Evolutionary conservation across 1,140 invertebrate species (phyloP).

Genomic region (Diorhabda sublineata): DNA sequence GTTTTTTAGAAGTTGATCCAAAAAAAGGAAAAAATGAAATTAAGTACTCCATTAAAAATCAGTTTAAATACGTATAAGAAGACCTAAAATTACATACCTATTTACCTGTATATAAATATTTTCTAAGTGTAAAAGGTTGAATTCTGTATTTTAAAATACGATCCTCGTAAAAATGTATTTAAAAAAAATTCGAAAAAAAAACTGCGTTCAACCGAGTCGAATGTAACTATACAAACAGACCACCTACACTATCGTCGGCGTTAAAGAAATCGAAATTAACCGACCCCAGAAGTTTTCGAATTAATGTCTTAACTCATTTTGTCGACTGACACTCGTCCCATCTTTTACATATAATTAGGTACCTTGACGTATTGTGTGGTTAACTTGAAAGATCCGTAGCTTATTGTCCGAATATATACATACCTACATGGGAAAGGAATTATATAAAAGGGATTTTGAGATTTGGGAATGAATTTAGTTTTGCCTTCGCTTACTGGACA

Average conservation of each 20-base stretch:
- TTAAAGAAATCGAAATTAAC: neutral
- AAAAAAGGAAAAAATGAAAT: no score
- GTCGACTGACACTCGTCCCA: neutral
- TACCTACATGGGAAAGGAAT: neutral
- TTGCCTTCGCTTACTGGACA: no score
- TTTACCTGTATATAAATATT: no score
- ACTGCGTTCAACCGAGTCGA: neutral
- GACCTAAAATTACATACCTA: no score
- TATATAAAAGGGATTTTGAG: neutral
- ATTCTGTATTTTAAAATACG: no score
- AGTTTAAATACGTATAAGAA: no score
- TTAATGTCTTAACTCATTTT: conserved; percentile 3
- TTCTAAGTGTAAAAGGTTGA: no score
- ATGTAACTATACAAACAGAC: neutral
- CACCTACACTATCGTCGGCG: neutral
- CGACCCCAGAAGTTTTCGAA: neutral
- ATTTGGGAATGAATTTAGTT: neutral
- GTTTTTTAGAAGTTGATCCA: no score
- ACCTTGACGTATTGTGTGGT: neutral
- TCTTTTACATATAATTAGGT: conserved; percentile 3
- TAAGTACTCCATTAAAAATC: no score
- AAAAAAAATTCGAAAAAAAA: neutral
- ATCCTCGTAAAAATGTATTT: no score
- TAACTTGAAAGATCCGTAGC: neutral
- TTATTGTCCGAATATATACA: neutral